Percentiles rank a stretch among this genome's conserved stretches.
phyloP scores from a whole-genome alignment of 2,888 invertebrate genomes.

The Pinctada fucata region DNA sequence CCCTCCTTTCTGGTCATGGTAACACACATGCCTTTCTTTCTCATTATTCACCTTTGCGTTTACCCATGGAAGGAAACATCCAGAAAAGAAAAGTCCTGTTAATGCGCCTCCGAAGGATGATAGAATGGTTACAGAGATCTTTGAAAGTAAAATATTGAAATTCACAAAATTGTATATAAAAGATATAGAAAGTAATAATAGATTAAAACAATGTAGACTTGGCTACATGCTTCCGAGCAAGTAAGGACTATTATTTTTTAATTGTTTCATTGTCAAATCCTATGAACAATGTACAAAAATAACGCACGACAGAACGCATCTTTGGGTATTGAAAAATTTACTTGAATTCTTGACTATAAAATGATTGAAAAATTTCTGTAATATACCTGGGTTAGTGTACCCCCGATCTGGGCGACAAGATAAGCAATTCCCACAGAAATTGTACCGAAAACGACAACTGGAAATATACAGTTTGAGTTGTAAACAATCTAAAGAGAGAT shows the following conservation, averaged over 20 bases:
- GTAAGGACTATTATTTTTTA: no score
- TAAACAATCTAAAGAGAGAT: not conserved
- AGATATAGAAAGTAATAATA: not conserved
- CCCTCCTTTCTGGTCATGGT: no score
- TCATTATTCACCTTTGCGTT: constrained; percentile 33
- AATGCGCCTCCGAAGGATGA: constrained; percentile 20
- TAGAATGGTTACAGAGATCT: constrained; percentile 23
- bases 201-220: no score
- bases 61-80: constrained; percentile 41
- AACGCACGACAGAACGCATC: no score
- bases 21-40: no score
- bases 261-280: no score
- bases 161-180: not conserved
- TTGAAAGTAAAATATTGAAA: not conserved
- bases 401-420: constrained; percentile 28
- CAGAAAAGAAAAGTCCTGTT: constrained; percentile 39
- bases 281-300: no score
- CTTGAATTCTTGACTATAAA: no score
- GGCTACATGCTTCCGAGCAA: no score
- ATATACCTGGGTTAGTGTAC: constrained; percentile 32
- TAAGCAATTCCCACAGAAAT: constrained; percentile 23
- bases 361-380: no score
- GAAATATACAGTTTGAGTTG: no score
- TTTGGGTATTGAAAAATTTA: no score
- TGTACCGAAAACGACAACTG: constrained; percentile 24